Evolutionary conservation across 2,888 invertebrate genomes (phyloP).

Genomic region (Halocaridina rubra): DNA sequence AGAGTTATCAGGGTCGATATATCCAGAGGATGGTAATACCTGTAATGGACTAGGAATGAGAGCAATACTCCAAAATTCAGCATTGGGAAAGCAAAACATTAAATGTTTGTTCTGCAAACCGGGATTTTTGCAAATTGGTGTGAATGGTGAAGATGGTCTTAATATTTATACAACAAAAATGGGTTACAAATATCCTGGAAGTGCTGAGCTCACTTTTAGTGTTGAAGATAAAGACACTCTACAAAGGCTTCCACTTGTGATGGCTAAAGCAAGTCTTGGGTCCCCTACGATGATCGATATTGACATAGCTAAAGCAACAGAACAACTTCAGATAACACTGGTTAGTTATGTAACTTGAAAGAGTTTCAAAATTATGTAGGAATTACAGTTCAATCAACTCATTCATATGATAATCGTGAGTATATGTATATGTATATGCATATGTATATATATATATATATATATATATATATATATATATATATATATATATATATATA

Average conservation of each 20-base stretch:
- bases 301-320: not conserved
- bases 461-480: too few relatives aligned
- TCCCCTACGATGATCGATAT: not conserved
- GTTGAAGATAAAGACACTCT: not conserved
- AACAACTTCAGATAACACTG: not conserved
- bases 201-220: not conserved
- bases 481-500: too few relatives aligned
- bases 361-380: not conserved
- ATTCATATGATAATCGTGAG: too few relatives aligned
- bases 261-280: not conserved
- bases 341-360: not conserved
- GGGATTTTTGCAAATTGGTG: not conserved
- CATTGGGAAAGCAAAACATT: not conserved
- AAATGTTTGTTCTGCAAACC: conserved; percentile 12
- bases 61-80: not conserved
- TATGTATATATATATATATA: too few relatives aligned
- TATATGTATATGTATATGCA: too few relatives aligned
- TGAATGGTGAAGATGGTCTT: not conserved
- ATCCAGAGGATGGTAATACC: not conserved
- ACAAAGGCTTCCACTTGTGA: not conserved
- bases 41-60: conserved; percentile 13
- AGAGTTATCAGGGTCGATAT: conserved; percentile 20
- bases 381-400: too few relatives aligned
- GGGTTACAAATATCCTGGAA: not conserved
- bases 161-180: not conserved